Percentiles rank a stretch among this genome's conserved stretches.
Evolutionary conservation across 1,140 invertebrate species (phyloP).

Genomic region (Vanessa tameamea): DNA sequence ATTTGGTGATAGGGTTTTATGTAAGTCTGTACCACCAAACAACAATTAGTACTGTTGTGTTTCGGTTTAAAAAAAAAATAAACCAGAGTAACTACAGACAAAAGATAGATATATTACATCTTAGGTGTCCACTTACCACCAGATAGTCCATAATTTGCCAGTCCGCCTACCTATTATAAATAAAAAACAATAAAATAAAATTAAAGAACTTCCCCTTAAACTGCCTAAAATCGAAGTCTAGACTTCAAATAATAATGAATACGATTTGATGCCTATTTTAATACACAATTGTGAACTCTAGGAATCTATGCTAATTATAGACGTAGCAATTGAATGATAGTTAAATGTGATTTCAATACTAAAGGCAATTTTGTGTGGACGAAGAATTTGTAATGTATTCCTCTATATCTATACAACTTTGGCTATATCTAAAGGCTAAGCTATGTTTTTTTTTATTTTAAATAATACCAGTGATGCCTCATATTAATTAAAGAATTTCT

Average conservation of each 20-base stretch:
- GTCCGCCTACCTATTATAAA: no score
- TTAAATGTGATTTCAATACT: constrained; percentile 37
- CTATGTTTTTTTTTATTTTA: neutral
- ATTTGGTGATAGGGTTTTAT: no score
- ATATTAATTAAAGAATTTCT: no score
- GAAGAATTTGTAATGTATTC: neutral
- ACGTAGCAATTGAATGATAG: constrained; percentile 27
- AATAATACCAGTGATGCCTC: no score
- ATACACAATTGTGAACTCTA: constrained; percentile 46
- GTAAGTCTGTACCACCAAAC: no score
- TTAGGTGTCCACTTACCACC: no score
- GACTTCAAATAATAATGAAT: constrained; percentile 54
- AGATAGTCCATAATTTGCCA: no score
- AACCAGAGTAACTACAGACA: no score
- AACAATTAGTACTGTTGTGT: no score
- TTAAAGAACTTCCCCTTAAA: constrained; percentile 49
- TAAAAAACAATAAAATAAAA: neutral
- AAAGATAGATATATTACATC: no score
- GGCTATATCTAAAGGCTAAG: neutral
- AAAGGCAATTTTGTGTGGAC: constrained; percentile 37
- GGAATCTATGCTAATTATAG: constrained; percentile 33
- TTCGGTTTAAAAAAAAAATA: no score
- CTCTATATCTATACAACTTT: neutral
- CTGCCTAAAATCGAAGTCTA: constrained; percentile 46
- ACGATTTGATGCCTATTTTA: constrained; percentile 53